These are phyloP conservation scores for Micromys minutus DNA, from an alignment of 2,113 vertebrate species.

Conservation along the genomic window DNA sequence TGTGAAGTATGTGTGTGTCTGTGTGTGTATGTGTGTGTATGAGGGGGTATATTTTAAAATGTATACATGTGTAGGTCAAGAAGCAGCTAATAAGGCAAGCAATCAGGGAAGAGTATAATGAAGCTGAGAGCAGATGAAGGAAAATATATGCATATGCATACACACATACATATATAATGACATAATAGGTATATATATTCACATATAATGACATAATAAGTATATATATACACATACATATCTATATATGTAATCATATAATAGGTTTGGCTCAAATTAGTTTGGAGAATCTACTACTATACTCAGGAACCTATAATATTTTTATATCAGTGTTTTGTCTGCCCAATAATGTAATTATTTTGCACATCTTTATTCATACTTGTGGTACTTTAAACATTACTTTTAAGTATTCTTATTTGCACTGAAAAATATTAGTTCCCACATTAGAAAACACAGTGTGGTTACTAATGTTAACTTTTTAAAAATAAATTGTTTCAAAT, in stretches of 20 bases:
- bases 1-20: no score
- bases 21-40: no score
- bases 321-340: not conserved
- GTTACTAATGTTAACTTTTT: not conserved
- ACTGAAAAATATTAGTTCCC: not conserved
- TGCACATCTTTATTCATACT: not conserved
- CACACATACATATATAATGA: not conserved
- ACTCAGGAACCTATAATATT: not conserved
- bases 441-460: not conserved
- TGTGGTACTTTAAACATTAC: not conserved
- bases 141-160: not conserved
- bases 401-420: slow-evolving; percentile 4
- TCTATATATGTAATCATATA: not conserved
- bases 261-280: not conserved
- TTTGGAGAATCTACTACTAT: not conserved
- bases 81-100: not conserved
- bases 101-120: not conserved
- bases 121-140: not conserved
- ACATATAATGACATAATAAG: not conserved
- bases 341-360: not conserved
- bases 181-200: not conserved
- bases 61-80: not conserved
- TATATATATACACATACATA: not conserved
- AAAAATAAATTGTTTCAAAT: slow-evolving; percentile 9
- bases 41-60: not conserved